Base-by-base conservation (phyloP, 2,888 invertebrate species). In the Acleris laterana region DNA sequence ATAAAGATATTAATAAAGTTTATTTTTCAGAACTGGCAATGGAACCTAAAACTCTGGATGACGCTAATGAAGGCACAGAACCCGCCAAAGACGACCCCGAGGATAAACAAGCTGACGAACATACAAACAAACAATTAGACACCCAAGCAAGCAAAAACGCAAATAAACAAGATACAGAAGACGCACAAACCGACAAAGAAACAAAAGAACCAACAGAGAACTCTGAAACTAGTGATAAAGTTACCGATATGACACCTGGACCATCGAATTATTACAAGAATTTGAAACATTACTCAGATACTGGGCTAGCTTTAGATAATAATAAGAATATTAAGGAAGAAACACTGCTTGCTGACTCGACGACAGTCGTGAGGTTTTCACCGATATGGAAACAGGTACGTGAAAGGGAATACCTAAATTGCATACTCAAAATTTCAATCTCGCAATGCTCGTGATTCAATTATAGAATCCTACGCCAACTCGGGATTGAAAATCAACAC, bases 361-460 rank as follows among this genome's bases (percentile, higher is more conserved):
- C 77, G 50, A 90, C 90, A 20, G 86, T 90, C 2, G 77, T 79
- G 5, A 83, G 85, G 71, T 93, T 93, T 75, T 91, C 93, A 9
- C 93, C 93, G 2, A 76, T 87, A 61, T 90, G 88, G 86, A 90
- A 89, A 78, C 93, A 93, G 90, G 93, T 93, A 77, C 6, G 17
- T 44, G 1, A 5, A 13, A 0, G 5, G 17, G 3, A 52, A 28
- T 5, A 28, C n/a, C 16, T 19, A 20, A 50, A 20, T 49, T 42
- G 4, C 16, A 11, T 11, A 16, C 16, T 11, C 13, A n/a, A n/a
- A n/a, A 38, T 38, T 38, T 38, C 38, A 42, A 13, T 42, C 0
- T 42, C 42, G 11, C 13, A 1, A 38, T 42, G 3, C 1, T 42
- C 25, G 25, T 25, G 25, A 25, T 25, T 25, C 5, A 25, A 25